These are phyloP conservation scores for Siphonodentalium dalli DNA, from an alignment of 2,888 invertebrate genomes.

Conservation along the genomic window DNA sequence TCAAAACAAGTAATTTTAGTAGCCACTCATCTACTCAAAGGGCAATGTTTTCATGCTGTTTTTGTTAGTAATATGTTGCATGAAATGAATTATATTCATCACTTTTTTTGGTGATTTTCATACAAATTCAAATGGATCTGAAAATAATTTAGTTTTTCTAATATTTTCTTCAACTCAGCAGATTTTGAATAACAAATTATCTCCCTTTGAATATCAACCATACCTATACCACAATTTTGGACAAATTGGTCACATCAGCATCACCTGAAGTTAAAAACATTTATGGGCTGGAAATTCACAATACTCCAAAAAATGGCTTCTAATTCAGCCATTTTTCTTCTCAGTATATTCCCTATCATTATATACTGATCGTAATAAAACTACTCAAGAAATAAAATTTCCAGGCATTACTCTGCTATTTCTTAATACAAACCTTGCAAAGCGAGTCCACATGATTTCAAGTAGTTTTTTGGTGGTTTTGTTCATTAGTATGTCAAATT, in stretches of 20 bases:
- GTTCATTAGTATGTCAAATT: conserved; percentile 53
- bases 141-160: neutral
- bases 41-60: neutral
- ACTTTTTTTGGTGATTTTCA: neutral
- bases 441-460: conserved; percentile 49
- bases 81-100: neutral
- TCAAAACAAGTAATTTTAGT: neutral
- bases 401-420: too few species aligned
- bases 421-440: conserved; percentile 45
- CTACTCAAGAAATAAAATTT: too few species aligned
- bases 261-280: too few species aligned
- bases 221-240: too few species aligned
- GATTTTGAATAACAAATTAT: too few species aligned
- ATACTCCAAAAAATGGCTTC: too few species aligned
- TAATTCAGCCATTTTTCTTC: too few species aligned
- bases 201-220: too few species aligned
- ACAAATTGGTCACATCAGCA: too few species aligned
- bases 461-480: conserved; percentile 42
- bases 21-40: neutral
- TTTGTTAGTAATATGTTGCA: neutral
- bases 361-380: too few species aligned
- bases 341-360: too few species aligned
- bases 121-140: neutral
- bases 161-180: neutral
- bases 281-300: too few species aligned